These are phyloP conservation scores for Dipodomys stephensi DNA, from an alignment of 2,113 vertebrate species.

Conservation along the genomic window DNA sequence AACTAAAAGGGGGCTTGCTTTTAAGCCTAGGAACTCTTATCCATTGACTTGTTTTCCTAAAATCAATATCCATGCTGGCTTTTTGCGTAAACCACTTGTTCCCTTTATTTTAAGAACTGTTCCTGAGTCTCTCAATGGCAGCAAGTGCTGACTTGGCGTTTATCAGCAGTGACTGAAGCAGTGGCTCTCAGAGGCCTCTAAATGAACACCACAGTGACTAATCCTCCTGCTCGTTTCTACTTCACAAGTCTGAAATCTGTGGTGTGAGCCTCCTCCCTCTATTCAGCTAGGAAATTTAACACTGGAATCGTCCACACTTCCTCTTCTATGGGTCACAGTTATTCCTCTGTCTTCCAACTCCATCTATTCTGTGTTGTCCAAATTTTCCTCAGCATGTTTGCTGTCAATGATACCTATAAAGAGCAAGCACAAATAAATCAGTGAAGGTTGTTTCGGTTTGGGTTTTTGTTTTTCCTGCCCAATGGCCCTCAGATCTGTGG, in stretches of 20 bases:
- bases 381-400: constrained; percentile 5
- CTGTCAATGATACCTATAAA: background rate
- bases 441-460: background rate
- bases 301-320: background rate
- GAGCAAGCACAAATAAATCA: background rate
- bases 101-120: background rate
- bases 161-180: background rate
- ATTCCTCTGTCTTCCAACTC: background rate
- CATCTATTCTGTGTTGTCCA: background rate
- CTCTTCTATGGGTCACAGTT: background rate
- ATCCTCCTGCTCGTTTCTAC: background rate
- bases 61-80: background rate
- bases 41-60: background rate
- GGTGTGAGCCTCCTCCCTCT: background rate
- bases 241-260: background rate
- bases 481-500: background rate
- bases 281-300: background rate
- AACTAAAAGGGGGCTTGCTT: background rate
- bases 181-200: background rate
- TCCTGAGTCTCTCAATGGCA: background rate
- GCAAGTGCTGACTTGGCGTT: background rate
- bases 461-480: background rate
- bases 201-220: background rate
- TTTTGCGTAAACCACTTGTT: background rate
- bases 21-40: background rate